Percentiles rank a stretch among this genome's conserved stretches.
Evolutionary conservation across 2,888 invertebrate genomes (phyloP).

Genomic region (Tipula lateralis): DNA sequence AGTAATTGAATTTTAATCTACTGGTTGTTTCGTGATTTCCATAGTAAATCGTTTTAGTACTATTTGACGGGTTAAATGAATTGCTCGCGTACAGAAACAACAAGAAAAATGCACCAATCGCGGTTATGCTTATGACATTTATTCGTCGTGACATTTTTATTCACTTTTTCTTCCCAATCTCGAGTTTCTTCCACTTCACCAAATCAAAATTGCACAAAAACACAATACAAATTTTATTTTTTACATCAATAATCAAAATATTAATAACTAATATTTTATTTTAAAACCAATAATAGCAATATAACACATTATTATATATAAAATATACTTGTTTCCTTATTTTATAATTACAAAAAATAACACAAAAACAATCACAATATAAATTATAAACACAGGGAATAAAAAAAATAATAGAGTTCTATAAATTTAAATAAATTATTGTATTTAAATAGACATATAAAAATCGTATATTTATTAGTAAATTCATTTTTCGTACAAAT

Average conservation of each 20-base stretch:
- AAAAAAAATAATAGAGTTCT: neutral
- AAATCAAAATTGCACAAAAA: neutral
- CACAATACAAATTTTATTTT: neutral
- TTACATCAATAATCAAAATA: neutral
- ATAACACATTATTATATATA: neutral
- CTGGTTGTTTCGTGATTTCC: slow-evolving; percentile 4
- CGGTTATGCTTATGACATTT: slow-evolving; percentile 49
- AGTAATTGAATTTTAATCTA: slow-evolving; percentile 25
- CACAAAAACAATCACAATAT: neutral
- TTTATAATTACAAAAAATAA: neutral
- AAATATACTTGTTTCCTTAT: neutral
- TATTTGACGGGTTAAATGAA: slow-evolving; percentile 41
- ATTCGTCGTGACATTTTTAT: slow-evolving; percentile 47
- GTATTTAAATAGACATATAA: neutral
- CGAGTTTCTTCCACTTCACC: neutral
- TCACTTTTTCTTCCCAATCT: neutral
- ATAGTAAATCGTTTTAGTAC: slow-evolving; percentile 36
- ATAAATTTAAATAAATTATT: neutral
- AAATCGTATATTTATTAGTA: neutral
- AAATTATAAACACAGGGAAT: neutral
- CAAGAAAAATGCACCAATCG: slow-evolving; percentile 48
- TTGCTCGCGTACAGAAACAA: slow-evolving; percentile 49
- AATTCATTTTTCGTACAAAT: neutral
- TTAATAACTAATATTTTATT: neutral
- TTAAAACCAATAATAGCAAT: neutral